Conservation (phyloP, 1,140 invertebrate species). For the Samia ricini region DNA sequence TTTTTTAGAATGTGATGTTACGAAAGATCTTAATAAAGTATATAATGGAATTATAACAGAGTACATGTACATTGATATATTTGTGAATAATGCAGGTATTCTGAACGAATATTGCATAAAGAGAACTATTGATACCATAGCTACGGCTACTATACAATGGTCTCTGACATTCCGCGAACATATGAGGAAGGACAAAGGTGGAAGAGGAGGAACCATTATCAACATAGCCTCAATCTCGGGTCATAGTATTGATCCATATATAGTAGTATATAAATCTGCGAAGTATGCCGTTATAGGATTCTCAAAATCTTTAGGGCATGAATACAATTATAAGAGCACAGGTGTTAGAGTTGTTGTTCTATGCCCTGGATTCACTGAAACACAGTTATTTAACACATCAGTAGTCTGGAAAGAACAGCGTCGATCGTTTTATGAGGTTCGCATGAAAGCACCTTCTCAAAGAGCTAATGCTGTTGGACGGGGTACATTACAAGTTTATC, state of each 20-base stretch:
- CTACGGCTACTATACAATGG: conserved; percentile 51
- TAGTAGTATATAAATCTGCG: conserved; percentile 83
- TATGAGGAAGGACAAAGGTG: conserved; percentile 80
- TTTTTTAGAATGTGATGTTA: conserved; percentile 75
- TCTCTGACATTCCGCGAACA: conserved; percentile 53
- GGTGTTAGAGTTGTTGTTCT: conserved; percentile 77
- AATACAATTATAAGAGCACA: conserved; percentile 75
- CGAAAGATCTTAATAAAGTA: conserved; percentile 50
- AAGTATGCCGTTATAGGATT: conserved; percentile 81
- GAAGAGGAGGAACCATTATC: conserved; percentile 80
- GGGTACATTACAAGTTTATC: conserved; percentile 42
- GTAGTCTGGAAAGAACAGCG: conserved; percentile 25
- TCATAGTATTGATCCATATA: conserved; percentile 77
- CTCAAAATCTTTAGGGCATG: conserved; percentile 75
- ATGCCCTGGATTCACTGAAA: conserved; percentile 76
- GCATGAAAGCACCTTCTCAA: conserved; percentile 33
- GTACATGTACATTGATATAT: conserved; percentile 77
- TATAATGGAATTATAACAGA: conserved; percentile 51
- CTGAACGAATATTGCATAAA: conserved; percentile 73
- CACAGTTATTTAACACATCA: conserved; percentile 53
- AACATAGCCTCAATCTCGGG: conserved; percentile 82
- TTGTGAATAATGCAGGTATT: conserved; percentile 81
- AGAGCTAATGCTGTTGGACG: conserved; percentile 38
- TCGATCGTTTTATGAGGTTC: conserved; percentile 24
- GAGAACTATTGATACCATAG: conserved; percentile 53